Evolutionary conservation across 1,140 invertebrate species (phyloP).

Genomic region (Eueides isabella): DNA sequence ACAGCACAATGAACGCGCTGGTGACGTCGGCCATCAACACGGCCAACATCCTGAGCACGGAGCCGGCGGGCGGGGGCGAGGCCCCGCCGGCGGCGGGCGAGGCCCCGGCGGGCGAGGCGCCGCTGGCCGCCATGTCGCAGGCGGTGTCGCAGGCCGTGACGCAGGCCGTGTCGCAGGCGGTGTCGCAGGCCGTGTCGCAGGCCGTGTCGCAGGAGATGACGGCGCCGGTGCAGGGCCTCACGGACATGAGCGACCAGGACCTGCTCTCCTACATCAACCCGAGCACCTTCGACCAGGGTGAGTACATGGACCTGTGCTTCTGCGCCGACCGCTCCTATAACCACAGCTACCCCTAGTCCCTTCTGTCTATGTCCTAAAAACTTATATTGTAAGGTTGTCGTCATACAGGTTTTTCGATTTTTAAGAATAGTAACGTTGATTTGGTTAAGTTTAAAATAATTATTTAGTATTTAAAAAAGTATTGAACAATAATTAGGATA

Average conservation of each 20-base stretch:
- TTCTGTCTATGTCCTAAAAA: not conserved
- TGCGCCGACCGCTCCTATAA: slow-evolving; percentile 22
- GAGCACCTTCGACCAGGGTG: slow-evolving; percentile 91
- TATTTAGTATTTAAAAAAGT: slow-evolving; percentile 15
- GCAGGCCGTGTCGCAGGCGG: slow-evolving; percentile 84
- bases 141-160: slow-evolving; percentile 81
- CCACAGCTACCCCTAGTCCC: not conserved
- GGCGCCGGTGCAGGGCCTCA: slow-evolving; percentile 86
- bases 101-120: slow-evolving; percentile 78
- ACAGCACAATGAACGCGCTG: slow-evolving; percentile 80
- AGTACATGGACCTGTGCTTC: slow-evolving; percentile 68
- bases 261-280: slow-evolving; percentile 93
- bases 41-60: slow-evolving; percentile 74
- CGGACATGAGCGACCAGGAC: slow-evolving; percentile 92
- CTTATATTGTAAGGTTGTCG: not conserved
- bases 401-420: not conserved
- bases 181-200: slow-evolving; percentile 84
- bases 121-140: slow-evolving; percentile 79
- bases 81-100: slow-evolving; percentile 75
- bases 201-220: slow-evolving; percentile 85
- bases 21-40: slow-evolving; percentile 80
- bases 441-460: not conserved
- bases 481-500: slow-evolving; percentile 14
- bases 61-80: slow-evolving; percentile 59
- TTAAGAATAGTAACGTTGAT: not conserved